Percentiles rank a stretch among this genome's conserved stretches.
Evolutionary conservation across 2,113 vertebrate genomes (phyloP).

Genomic region (Lepidiolamprologus cunningtoni): DNA sequence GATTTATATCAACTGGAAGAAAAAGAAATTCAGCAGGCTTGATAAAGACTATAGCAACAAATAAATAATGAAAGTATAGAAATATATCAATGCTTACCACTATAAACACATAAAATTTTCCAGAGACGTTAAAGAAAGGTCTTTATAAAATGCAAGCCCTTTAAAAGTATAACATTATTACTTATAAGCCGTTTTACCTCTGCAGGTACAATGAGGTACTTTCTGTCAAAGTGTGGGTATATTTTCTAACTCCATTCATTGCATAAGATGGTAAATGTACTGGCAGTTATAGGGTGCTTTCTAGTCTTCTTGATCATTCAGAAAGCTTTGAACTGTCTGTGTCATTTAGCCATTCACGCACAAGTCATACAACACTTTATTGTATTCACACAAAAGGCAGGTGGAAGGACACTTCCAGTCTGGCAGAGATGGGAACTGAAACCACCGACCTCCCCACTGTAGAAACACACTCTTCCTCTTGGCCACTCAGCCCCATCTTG

Average conservation of each 20-base stretch:
- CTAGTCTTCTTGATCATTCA: neutral
- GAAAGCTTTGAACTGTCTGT: neutral
- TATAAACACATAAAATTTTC: fast-evolving
- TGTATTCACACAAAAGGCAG: neutral
- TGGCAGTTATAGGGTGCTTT: neutral
- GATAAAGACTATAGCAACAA: neutral
- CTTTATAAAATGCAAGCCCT: neutral
- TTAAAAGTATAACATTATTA: neutral
- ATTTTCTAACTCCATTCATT: neutral
- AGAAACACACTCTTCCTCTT: neutral
- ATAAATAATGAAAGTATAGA: neutral
- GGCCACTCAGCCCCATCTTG: neutral
- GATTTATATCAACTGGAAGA: neutral
- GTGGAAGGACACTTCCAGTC: neutral
- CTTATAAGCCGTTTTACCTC: neutral
- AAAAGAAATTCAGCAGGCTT: neutral
- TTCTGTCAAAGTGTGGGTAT: neutral
- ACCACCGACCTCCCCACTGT: neutral
- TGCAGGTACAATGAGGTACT: neutral
- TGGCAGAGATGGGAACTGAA: neutral
- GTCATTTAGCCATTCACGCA: neutral
- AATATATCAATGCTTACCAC: neutral
- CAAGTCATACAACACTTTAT: neutral
- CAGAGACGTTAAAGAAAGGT: neutral
- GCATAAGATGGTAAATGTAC: neutral